Percentiles rank a stretch among this genome's conserved stretches.
Conservation (phyloP, 2,797 vertebrate species). For the Catostomus latipinnis region DNA sequence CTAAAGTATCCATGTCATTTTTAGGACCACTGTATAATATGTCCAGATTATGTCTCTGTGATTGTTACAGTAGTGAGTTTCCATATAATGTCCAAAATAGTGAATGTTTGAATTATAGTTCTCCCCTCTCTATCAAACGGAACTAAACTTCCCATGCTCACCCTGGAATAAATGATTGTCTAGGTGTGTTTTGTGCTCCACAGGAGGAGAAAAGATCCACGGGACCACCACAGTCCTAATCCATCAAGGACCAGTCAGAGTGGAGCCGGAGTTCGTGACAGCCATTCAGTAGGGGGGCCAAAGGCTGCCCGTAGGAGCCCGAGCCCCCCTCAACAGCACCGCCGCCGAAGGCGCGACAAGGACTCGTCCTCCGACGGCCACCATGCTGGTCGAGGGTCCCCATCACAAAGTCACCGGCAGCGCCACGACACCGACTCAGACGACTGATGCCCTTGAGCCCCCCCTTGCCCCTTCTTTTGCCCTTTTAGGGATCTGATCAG, state of each 20-base stretch:
- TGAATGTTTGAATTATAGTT: not conserved
- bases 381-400: slow-evolving; percentile 71
- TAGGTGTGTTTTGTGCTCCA: slow-evolving; percentile 64
- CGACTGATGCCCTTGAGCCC: slow-evolving; percentile 66
- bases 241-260: slow-evolving; percentile 82
- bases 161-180: slow-evolving; percentile 67
- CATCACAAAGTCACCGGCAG: slow-evolving; percentile 76
- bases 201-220: slow-evolving; percentile 80
- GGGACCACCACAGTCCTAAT: slow-evolving; percentile 80
- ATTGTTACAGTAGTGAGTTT: not conserved
- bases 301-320: slow-evolving; percentile 72
- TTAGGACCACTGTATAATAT: no score
- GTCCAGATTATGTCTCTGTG: not conserved
- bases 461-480: slow-evolving; percentile 17
- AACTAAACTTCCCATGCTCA: slow-evolving; percentile 53
- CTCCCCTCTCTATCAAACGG: slow-evolving; percentile 20
- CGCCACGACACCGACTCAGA: slow-evolving; percentile 83
- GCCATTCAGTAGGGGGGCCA: slow-evolving; percentile 78
- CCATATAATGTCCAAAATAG: no score
- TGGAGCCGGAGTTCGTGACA: slow-evolving; percentile 80
- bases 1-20: no score
- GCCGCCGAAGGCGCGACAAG: slow-evolving; percentile 74
- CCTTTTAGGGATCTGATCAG: not conserved
- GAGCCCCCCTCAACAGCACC: slow-evolving; percentile 65
- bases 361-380: slow-evolving; percentile 74